Percentiles rank a stretch among this genome's conserved stretches.
phyloP scores from a whole-genome alignment of 1,140 invertebrate genomes.

The Temnothorax longispinosus region DNA sequence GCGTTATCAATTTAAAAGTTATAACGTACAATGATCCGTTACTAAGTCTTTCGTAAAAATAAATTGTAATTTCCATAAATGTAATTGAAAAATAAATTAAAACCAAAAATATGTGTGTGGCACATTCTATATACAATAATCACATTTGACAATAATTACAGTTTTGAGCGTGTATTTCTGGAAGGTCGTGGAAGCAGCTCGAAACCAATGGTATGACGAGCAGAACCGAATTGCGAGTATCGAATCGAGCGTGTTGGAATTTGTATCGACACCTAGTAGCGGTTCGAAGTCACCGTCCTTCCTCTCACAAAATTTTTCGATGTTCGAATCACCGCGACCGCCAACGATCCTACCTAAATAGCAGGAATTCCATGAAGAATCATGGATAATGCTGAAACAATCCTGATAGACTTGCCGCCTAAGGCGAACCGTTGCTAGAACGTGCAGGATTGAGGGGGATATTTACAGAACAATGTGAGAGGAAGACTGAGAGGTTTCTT shows the following conservation, averaged over 20 bases:
- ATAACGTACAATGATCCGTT: not conserved
- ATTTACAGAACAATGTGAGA: not conserved
- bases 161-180: slow-evolving; percentile 80
- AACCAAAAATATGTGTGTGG: not conserved
- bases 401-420: not conserved
- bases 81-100: not conserved
- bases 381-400: not conserved
- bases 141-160: slow-evolving; percentile 65
- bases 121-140: not conserved
- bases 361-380: not conserved
- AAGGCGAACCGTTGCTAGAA: not conserved
- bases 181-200: slow-evolving; percentile 79
- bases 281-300: slow-evolving; percentile 81
- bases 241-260: not conserved
- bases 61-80: not conserved
- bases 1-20: not conserved
- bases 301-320: slow-evolving; percentile 73
- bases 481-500: not conserved
- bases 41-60: not conserved
- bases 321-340: slow-evolving; percentile 68
- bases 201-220: slow-evolving; percentile 71
- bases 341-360: slow-evolving; percentile 54
- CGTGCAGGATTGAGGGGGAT: not conserved
- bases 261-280: slow-evolving; percentile 57
- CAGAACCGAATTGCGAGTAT: not conserved